Percentiles rank a stretch among this genome's conserved stretches.
phyloP scores from a whole-genome alignment of 2,888 invertebrate genomes.

The Hermaeophaga mercurialis region DNA sequence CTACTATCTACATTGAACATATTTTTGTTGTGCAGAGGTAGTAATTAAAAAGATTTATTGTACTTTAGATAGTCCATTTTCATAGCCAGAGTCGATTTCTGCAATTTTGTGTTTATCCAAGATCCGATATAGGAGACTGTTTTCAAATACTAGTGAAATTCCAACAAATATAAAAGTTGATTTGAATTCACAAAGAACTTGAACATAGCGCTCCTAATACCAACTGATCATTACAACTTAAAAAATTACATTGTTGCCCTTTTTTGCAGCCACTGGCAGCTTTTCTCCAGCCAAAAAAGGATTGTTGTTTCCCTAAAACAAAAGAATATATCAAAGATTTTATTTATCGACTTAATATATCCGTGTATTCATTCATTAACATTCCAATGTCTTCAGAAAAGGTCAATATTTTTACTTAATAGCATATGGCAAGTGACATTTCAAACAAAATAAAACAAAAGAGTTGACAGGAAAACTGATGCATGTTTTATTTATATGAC shows the following conservation, averaged over 20 bases:
- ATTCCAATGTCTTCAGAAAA: too few species aligned
- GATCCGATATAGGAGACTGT: constrained; percentile 7
- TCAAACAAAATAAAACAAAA: too few species aligned
- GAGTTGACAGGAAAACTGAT: too few species aligned
- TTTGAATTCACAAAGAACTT: background rate
- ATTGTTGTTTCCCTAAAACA: constrained; percentile 58
- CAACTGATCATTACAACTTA: constrained; percentile 43
- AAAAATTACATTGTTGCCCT: constrained; percentile 74
- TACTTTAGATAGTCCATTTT: constrained; percentile 40
- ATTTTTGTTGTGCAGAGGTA: constrained; percentile 30
- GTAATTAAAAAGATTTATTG: constrained; percentile 36
- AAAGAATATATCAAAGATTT: background rate
- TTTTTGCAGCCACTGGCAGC: constrained; percentile 91
- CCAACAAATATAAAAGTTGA: background rate
- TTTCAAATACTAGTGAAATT: constrained; percentile 1
- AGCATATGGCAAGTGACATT: too few species aligned
- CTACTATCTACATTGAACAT: constrained; percentile 41
- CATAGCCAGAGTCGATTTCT: constrained; percentile 44
- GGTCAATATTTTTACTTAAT: too few species aligned
- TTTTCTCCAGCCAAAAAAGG: constrained; percentile 86
- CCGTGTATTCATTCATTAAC: too few species aligned
- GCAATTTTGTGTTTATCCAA: constrained; percentile 14
- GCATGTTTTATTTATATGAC: too few species aligned
- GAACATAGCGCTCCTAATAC: constrained; percentile 4
- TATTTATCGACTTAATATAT: too few species aligned